Conservation (phyloP, 2,797 vertebrate species). For the Orestias chungarensis region DNA sequence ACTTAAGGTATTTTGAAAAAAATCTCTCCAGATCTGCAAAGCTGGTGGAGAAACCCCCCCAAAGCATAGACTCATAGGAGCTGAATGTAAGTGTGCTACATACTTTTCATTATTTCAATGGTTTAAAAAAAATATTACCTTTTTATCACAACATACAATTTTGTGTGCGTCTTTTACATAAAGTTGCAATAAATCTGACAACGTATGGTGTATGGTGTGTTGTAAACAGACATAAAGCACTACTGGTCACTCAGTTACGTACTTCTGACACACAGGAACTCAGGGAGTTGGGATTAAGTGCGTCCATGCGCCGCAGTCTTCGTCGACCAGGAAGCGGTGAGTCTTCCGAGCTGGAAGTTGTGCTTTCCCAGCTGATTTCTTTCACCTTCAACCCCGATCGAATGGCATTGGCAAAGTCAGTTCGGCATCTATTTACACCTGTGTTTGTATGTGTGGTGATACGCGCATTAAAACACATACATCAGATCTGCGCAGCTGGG, state of each 20-base stretch:
- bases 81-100: too few relatives aligned
- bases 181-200: not conserved
- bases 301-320: conserved; percentile 79
- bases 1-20: not conserved
- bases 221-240: too few relatives aligned
- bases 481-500: conserved; percentile 15
- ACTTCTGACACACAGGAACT: conserved; percentile 55
- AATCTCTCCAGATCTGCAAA: not conserved
- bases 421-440: not conserved
- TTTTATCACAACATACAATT: not conserved
- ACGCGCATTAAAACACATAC: conserved; percentile 39
- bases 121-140: not conserved
- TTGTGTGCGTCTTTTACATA: not conserved
- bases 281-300: conserved; percentile 70
- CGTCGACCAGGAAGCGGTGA: conserved; percentile 30
- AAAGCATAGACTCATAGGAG: not conserved
- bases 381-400: conserved; percentile 52
- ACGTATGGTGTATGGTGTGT: too few relatives aligned
- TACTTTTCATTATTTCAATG: not conserved
- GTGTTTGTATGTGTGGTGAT: not conserved
- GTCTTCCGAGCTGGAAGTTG: conserved; percentile 45
- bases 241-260: conserved; percentile 7
- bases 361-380: conserved; percentile 48
- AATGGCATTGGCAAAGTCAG: not conserved
- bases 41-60: not conserved